Evolutionary conservation across 2,113 vertebrate species (phyloP).

Genomic region (Oostethus manadensis): DNA sequence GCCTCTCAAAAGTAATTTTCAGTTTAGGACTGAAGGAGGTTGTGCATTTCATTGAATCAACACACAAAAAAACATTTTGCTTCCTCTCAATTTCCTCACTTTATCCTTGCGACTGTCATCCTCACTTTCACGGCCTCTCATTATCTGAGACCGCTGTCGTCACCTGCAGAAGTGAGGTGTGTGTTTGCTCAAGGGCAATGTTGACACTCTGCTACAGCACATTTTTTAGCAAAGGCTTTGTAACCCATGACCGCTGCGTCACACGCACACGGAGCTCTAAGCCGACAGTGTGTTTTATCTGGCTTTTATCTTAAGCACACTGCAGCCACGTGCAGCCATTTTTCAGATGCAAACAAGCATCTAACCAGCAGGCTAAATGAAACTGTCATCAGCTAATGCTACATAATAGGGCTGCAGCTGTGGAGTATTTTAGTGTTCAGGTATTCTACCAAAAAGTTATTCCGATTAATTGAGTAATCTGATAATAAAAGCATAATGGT

Average conservation of each 20-base stretch:
- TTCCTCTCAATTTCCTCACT: constrained; percentile 29
- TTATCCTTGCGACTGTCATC: constrained; percentile 33
- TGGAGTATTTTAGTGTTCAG: no score
- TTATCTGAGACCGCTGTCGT: constrained; percentile 56
- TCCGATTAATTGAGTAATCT: no score
- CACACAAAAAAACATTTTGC: constrained; percentile 48
- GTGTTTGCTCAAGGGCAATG: constrained; percentile 47
- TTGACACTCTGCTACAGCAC: constrained; percentile 39
- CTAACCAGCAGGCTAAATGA: constrained; percentile 21
- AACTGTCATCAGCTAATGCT: constrained; percentile 11
- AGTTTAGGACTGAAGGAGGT: constrained; percentile 55
- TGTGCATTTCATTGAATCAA: constrained; percentile 32
- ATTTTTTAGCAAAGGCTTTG: constrained; percentile 62
- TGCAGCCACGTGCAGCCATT: constrained; percentile 15
- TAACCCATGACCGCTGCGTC: constrained; percentile 44
- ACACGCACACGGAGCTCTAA: constrained; percentile 8
- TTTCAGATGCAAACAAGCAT: constrained; percentile 4
- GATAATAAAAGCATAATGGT: no score
- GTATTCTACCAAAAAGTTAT: no score
- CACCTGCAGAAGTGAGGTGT: constrained; percentile 31
- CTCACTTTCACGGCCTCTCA: constrained; percentile 61
- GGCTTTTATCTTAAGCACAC: not conserved
- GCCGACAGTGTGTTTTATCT: not conserved
- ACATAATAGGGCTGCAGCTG: no score
- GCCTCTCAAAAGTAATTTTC: constrained; percentile 49